These are phyloP conservation scores for Caenorhabditis tropicalis DNA, from an alignment of 1,140 invertebrate species.

Conservation along the genomic window DNA sequence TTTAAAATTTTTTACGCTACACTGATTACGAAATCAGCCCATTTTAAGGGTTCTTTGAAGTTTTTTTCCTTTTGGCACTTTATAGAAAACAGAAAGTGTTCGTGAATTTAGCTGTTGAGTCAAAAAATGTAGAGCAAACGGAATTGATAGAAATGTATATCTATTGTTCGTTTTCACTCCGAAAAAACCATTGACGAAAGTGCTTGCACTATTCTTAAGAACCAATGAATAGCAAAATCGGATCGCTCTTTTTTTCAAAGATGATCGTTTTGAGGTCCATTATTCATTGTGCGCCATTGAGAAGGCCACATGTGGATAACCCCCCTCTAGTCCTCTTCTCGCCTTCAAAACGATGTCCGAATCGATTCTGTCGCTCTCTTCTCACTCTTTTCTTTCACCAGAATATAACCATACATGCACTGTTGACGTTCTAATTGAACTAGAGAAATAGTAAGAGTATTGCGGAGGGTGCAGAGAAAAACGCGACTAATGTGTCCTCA, in stretches of 20 bases:
- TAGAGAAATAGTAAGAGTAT: neutral
- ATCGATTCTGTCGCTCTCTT: slow-evolving; percentile 31
- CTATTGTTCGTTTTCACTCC: neutral
- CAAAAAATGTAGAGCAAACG: neutral
- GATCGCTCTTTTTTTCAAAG: neutral
- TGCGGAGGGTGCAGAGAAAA: slow-evolving; percentile 4
- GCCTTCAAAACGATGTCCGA: neutral
- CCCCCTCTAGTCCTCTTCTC: neutral
- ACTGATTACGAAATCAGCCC: neutral
- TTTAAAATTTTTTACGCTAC: neutral
- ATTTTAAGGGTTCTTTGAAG: no score
- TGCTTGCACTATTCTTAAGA: neutral
- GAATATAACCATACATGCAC: slow-evolving; percentile 43
- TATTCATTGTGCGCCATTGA: neutral
- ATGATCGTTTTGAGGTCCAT: neutral
- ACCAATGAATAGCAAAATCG: neutral
- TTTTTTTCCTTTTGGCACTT: neutral
- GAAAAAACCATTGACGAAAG: neutral
- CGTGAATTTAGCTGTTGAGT: neutral
- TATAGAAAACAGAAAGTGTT: neutral
- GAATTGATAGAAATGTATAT: neutral
- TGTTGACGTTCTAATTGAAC: slow-evolving; percentile 42
- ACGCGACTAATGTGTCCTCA: slow-evolving; percentile 39
- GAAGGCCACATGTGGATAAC: neutral
- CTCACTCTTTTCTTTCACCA: neutral